Percentiles rank a stretch among this genome's conserved stretches.
These are phyloP conservation scores for Lota lota DNA, from an alignment of 2,113 vertebrate species.

Conservation along the genomic window DNA sequence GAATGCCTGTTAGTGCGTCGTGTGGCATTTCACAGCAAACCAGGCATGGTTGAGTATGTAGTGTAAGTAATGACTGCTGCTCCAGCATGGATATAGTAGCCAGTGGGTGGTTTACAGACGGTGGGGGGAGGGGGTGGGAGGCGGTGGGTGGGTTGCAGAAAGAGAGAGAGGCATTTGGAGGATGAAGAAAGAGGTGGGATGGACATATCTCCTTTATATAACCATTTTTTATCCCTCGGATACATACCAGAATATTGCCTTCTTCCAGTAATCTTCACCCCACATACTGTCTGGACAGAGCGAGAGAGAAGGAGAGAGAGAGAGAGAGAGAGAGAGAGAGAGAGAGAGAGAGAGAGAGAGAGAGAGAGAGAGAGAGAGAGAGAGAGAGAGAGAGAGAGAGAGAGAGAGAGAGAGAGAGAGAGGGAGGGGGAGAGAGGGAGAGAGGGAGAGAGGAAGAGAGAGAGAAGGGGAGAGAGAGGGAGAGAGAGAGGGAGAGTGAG, in stretches of 20 bases:
- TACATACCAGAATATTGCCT: conserved; percentile 1
- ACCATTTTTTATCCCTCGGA: background rate
- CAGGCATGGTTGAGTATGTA: conserved; percentile 46
- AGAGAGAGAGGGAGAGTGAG: no score
- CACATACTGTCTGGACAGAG: conserved; percentile 24
- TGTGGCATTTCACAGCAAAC: conserved; percentile 60
- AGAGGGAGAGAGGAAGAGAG: conserved; percentile 1
- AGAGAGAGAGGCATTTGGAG: conserved; percentile 2
- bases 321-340: conserved; percentile 28
- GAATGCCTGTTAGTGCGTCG: conserved; percentile 33
- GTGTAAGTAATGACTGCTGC: conserved; percentile 69
- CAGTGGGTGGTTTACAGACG: conserved; percentile 43
- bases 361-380: no score
- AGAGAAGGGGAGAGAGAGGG: conserved; percentile 9
- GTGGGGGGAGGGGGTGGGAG: conserved; percentile 14
- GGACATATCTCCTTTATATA: background rate
- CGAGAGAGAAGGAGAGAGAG: conserved; percentile 15
- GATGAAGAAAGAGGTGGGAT: background rate
- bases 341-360: background rate
- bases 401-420: conserved; percentile 10
- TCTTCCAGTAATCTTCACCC: conserved; percentile 4
- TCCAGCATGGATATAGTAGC: conserved; percentile 46
- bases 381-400: no score
- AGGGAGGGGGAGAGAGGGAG: conserved; percentile 21
- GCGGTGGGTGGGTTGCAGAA: conserved; percentile 18